A percentile compares a stretch with the other conserved stretches of the same genome.
Conservation (phyloP, 2,888 invertebrate species). For the Dolichomitus sp. region DNA sequence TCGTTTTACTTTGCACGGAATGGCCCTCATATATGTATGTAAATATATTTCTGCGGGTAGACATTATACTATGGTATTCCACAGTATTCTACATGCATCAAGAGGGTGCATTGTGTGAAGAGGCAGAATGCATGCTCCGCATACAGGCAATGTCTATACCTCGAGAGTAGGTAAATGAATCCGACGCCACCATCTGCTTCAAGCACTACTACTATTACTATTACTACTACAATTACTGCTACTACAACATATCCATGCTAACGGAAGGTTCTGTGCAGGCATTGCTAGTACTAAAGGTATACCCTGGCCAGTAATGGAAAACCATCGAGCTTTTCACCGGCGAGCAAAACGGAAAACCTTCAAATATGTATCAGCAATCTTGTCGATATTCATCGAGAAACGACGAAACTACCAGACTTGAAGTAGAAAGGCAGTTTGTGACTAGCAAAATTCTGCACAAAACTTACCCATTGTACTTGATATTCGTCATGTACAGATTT, state of each 20-base stretch:
- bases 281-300: background rate
- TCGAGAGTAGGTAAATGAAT: constrained; percentile 34
- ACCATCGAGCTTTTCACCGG: constrained; percentile 33
- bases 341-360: constrained; percentile 21
- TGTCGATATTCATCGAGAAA: constrained; percentile 8
- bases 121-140: constrained; percentile 15
- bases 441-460: background rate
- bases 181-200: constrained; percentile 22
- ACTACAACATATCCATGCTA: background rate
- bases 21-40: background rate
- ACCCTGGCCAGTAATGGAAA: constrained; percentile 24
- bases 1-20: background rate
- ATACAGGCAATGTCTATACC: constrained; percentile 10
- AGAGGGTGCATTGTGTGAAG: constrained; percentile 25
- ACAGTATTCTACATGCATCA: background rate
- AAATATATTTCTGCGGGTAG: background rate
- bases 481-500: background rate
- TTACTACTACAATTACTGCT: background rate
- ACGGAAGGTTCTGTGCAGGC: background rate
- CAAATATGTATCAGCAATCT: constrained; percentile 41
- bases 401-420: background rate
- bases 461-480: background rate
- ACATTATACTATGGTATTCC: background rate
- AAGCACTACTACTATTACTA: background rate
- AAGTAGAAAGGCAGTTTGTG: background rate